phyloP scores from a whole-genome alignment of 2,888 invertebrate species.

The Brachycybe producta region DNA sequence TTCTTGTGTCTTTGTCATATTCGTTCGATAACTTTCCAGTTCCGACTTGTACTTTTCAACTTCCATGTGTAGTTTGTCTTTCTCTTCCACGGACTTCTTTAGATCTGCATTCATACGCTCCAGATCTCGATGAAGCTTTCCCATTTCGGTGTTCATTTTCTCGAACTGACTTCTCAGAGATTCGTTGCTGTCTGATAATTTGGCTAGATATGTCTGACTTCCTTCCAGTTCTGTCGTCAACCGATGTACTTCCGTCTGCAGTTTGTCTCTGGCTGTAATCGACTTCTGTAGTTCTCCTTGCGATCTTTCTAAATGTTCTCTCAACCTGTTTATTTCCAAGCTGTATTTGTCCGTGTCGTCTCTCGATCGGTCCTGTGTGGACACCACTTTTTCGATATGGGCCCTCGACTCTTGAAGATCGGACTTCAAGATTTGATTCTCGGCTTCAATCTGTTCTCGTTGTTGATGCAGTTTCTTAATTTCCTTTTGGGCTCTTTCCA shows the following conservation, averaged over 20 bases:
- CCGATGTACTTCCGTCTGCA: slow-evolving; percentile 34
- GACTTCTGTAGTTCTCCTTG: slow-evolving; percentile 22
- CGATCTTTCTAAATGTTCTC: slow-evolving; percentile 26
- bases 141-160: slow-evolving; percentile 39
- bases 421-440: slow-evolving; percentile 18
- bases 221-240: slow-evolving; percentile 33
- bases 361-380: slow-evolving; percentile 42
- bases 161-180: slow-evolving; percentile 21
- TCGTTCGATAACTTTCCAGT: slow-evolving; percentile 41
- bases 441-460: slow-evolving; percentile 42
- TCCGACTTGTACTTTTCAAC: slow-evolving; percentile 60
- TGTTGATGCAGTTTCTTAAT: slow-evolving; percentile 51
- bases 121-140: slow-evolving; percentile 64
- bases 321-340: slow-evolving; percentile 26
- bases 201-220: slow-evolving; percentile 59
- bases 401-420: slow-evolving; percentile 19
- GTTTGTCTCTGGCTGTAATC: slow-evolving; percentile 21
- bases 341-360: slow-evolving; percentile 51
- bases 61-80: slow-evolving; percentile 44
- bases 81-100: slow-evolving; percentile 21
- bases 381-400: slow-evolving; percentile 19
- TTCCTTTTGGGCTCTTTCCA: slow-evolving; percentile 41
- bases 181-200: slow-evolving; percentile 44
- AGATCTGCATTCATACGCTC: slow-evolving; percentile 46
- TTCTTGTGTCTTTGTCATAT: slow-evolving; percentile 22